Evolutionary conservation across 2,888 invertebrate genomes (phyloP).

Genomic region (Ophion obscuratus): DNA sequence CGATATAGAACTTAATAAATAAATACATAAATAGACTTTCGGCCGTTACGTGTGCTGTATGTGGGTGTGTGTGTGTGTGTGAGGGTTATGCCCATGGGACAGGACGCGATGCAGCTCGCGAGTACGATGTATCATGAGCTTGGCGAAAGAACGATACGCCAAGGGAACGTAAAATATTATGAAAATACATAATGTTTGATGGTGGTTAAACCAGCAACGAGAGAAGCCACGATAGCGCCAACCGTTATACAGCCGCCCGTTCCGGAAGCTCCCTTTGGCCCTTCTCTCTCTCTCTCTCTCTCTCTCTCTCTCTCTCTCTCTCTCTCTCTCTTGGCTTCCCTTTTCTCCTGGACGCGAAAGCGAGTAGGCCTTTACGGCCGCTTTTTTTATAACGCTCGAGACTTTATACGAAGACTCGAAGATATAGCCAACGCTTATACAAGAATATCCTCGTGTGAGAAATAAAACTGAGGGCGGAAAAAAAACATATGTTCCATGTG

Average conservation of each 20-base stretch:
- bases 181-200: constrained; percentile 79
- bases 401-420: constrained; percentile 49
- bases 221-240: constrained; percentile 48
- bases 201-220: constrained; percentile 75
- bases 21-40: constrained; percentile 58
- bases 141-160: constrained; percentile 67
- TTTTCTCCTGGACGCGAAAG: constrained; percentile 70
- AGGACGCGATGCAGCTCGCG: constrained; percentile 45
- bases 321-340: constrained; percentile 71
- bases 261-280: constrained; percentile 4
- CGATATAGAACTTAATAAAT: constrained; percentile 70
- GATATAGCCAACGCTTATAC: constrained; percentile 30
- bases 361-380: constrained; percentile 13
- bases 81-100: constrained; percentile 33
- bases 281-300: constrained; percentile 69
- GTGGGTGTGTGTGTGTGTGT: constrained; percentile 16
- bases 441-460: not conserved
- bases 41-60: constrained; percentile 13
- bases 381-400: constrained; percentile 72
- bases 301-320: constrained; percentile 67
- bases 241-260: constrained; percentile 25
- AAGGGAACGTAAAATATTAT: constrained; percentile 77
- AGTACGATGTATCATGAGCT: constrained; percentile 65
- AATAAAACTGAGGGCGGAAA: constrained; percentile 31
- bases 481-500: constrained; percentile 3